Percentiles rank a stretch among this genome's conserved stretches.
These are phyloP conservation scores for Triplophysa tibetana DNA, from an alignment of 2,113 vertebrate species.

Conservation along the genomic window DNA sequence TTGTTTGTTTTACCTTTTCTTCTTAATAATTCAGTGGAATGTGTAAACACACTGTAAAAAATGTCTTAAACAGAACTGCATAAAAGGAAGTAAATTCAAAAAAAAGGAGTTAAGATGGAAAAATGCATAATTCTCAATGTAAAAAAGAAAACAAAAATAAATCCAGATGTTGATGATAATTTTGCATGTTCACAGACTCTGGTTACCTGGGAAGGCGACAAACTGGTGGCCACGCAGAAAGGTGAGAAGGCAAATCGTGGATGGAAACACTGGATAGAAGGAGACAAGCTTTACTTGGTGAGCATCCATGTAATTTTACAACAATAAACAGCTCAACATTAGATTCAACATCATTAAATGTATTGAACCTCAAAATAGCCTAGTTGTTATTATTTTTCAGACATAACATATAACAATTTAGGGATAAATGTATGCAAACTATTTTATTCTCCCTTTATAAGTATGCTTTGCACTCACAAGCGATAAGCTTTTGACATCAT, in stretches of 20 bases:
- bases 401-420: background rate
- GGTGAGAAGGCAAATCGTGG: slow-evolving; percentile 89
- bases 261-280: slow-evolving; percentile 92
- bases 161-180: background rate
- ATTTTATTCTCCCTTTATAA: background rate
- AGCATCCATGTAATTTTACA: slow-evolving; percentile 41
- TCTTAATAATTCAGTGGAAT: too few relatives aligned
- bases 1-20: too few relatives aligned
- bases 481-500: background rate
- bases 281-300: slow-evolving; percentile 84
- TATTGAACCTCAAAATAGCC: background rate
- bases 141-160: background rate
- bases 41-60: too few relatives aligned
- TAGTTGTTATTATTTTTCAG: background rate
- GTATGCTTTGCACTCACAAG: background rate
- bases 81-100: too few relatives aligned
- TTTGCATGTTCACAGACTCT: slow-evolving; percentile 72
- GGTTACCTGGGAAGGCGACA: slow-evolving; percentile 85
- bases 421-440: background rate
- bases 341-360: background rate
- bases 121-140: too few relatives aligned
- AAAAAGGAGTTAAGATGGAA: too few relatives aligned
- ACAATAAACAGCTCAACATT: background rate
- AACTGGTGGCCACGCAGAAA: slow-evolving; percentile 84
- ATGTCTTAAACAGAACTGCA: too few relatives aligned